Conservation (phyloP, 1,140 invertebrate species). For the Zaprionus ghesquierei region DNA sequence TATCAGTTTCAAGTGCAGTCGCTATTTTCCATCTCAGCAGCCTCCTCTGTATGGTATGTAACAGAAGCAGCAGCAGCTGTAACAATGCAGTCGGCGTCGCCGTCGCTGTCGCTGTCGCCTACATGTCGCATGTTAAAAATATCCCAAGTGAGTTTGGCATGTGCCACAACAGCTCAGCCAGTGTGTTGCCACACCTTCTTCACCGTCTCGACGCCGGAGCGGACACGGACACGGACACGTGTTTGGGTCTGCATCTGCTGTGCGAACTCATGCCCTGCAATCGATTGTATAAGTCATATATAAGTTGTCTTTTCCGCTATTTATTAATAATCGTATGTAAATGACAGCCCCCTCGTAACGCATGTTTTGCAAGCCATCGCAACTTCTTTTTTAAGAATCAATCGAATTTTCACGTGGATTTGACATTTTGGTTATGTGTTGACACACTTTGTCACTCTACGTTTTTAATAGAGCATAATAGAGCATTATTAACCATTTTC, state of each 20-base stretch:
- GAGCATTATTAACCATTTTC: too few relatives aligned
- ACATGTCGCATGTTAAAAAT: constrained; percentile 58
- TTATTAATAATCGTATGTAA: too few relatives aligned
- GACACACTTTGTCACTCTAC: too few relatives aligned
- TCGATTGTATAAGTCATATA: too few relatives aligned
- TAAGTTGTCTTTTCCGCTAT: too few relatives aligned
- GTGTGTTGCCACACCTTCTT: constrained; percentile 3
- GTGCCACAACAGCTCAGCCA: constrained; percentile 54
- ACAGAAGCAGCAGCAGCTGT: constrained; percentile 5
- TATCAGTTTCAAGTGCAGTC: constrained; percentile 44
- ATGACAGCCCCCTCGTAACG: too few relatives aligned
- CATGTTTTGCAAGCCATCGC: too few relatives aligned
- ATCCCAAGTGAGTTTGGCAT: constrained; percentile 74
- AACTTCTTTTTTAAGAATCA: too few relatives aligned
- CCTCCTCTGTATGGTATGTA: neutral
- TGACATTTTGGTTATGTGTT: too few relatives aligned
- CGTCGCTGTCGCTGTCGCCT: neutral
- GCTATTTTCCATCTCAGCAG: neutral
- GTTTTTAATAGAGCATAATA: too few relatives aligned
- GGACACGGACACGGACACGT: neutral
- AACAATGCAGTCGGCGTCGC: constrained; percentile 36
- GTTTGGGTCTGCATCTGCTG: neutral
- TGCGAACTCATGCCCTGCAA: neutral
- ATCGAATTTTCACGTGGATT: too few relatives aligned
- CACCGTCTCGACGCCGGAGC: neutral